Conservation (phyloP, 2,113 vertebrate species). For the Axis porcinus region DNA sequence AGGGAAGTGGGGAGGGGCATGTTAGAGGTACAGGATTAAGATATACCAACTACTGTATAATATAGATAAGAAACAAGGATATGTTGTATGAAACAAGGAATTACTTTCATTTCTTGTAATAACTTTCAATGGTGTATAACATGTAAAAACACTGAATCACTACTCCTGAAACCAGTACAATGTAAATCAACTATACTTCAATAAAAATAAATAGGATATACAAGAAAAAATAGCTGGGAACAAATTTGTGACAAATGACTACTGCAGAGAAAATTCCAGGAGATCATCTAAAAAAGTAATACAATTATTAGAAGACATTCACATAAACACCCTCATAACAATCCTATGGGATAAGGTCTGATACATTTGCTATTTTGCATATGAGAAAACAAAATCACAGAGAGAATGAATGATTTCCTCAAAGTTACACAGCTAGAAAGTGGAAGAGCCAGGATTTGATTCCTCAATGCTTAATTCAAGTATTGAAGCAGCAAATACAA, state of each 20-base stretch:
- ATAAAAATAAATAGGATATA: not conserved
- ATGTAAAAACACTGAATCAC: not conserved
- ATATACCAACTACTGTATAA: not conserved
- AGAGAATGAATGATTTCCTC: not conserved
- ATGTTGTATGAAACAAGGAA: not conserved
- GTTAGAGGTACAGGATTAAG: not conserved
- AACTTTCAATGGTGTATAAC: not conserved
- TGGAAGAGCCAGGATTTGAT: not conserved
- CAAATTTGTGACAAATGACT: not conserved
- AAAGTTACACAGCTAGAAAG: not conserved
- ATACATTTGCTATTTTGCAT: not conserved
- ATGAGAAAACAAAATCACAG: not conserved
- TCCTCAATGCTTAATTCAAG: not conserved
- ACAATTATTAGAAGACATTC: not conserved
- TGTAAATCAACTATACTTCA: not conserved
- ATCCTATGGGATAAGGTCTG: not conserved
- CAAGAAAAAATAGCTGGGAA: not conserved
- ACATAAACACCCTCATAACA: not conserved
- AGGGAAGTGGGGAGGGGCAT: not conserved
- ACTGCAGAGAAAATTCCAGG: not conserved
- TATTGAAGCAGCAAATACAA: not conserved
- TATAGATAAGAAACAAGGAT: not conserved
- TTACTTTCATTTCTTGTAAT: not conserved
- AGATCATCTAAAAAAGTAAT: not conserved
- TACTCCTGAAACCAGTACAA: not conserved